Evolutionary conservation across 1,140 invertebrate genomes (phyloP).

Genomic region (Lordiphosa mommai): DNA sequence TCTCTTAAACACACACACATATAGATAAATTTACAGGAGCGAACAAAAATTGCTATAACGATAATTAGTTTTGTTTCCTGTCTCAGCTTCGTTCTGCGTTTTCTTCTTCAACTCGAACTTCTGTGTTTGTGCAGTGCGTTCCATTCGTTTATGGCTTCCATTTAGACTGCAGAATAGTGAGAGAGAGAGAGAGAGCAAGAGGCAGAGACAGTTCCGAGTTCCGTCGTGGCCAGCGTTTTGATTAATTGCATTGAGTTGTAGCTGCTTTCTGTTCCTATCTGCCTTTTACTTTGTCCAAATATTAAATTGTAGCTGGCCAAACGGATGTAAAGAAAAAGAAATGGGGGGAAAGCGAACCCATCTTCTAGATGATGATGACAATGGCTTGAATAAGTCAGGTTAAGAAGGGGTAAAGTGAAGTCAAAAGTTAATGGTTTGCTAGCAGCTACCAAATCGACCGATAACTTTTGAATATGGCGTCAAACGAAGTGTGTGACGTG

Average conservation of each 20-base stretch:
- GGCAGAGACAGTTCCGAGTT: constrained; percentile 1
- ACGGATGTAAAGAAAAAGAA: constrained; percentile 17
- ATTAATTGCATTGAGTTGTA: constrained; percentile 60
- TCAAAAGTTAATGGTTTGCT: too few species aligned
- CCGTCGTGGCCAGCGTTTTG: constrained; percentile 43
- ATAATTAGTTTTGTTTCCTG: constrained; percentile 70
- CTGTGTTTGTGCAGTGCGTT: constrained; percentile 30
- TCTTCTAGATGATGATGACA: too few species aligned
- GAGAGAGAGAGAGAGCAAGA: not conserved
- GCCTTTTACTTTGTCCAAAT: constrained; percentile 25
- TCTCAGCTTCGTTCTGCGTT: constrained; percentile 41
- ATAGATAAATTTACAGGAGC: constrained; percentile 8
- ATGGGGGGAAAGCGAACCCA: not conserved
- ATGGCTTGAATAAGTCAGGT: too few species aligned
- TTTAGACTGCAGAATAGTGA: not conserved
- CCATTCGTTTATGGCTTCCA: not conserved
- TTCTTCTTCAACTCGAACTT: not conserved
- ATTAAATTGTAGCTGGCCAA: constrained; percentile 37
- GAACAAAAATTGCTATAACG: constrained; percentile 57
- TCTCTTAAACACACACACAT: not conserved
- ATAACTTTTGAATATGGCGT: too few species aligned
- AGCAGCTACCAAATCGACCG: too few species aligned
- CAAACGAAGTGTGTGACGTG: too few species aligned
- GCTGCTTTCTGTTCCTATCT: not conserved
- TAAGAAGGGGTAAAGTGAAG: too few species aligned